Conservation (phyloP, 2,888 invertebrate genomes). For the Chydorus sphaericus region DNA sequence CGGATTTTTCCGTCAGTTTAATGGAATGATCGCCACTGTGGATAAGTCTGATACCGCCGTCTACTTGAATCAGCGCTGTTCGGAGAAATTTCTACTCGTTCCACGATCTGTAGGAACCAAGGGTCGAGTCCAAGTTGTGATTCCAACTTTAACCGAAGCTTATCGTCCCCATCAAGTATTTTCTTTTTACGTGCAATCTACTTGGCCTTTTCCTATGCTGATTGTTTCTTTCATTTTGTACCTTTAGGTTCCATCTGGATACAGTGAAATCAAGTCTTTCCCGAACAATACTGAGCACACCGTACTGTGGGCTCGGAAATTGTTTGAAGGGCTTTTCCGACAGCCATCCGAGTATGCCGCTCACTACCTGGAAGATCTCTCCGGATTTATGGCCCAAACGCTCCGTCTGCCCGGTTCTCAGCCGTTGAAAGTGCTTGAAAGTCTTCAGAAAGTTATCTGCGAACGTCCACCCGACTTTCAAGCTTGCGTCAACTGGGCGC, state of each 20-base stretch:
- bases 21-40: constrained; percentile 92
- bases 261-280: constrained; percentile 96
- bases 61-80: constrained; percentile 96
- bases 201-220: no score
- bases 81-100: constrained; percentile 87
- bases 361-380: constrained; percentile 55
- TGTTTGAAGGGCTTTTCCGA: constrained; percentile 84
- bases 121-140: constrained; percentile 91
- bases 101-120: constrained; percentile 98
- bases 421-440: constrained; percentile 52
- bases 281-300: constrained; percentile 98
- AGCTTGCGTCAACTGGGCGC: constrained; percentile 81
- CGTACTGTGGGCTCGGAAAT: constrained; percentile 78
- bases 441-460: constrained; percentile 60
- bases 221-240: no score
- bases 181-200: neutral
- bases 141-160: constrained; percentile 90
- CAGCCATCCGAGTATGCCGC: constrained; percentile 80
- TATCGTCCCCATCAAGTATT: constrained; percentile 72
- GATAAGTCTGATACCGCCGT: constrained; percentile 96
- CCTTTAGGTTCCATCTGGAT: constrained; percentile 92
- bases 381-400: constrained; percentile 65
- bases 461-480: constrained; percentile 68
- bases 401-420: constrained; percentile 76
- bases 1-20: constrained; percentile 76